Evolutionary conservation across 2,888 invertebrate species (phyloP), one percentile per base, ranked within the genome.

Genomic region (Oxyscelio sp.): DNA sequence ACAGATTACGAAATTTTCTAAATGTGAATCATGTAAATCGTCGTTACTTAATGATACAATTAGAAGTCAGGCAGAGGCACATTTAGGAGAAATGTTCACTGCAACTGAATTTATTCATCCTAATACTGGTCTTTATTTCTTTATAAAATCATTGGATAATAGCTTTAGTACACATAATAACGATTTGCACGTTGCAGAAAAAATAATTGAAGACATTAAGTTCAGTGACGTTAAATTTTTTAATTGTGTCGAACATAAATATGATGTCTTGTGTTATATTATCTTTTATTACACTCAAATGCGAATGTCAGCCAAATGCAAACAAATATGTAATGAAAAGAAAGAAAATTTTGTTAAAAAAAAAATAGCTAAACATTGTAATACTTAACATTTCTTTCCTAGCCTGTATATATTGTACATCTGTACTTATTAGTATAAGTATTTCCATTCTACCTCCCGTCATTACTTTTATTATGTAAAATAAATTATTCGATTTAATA

Each of bases 301-400:
- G 24, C 0, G 9, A 40, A 43, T 59, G 24, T 24, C 40, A n/a
- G 3, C n/a, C 0, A 59, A 40, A 43, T 59, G 59, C 15, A 21
- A 0, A 5, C 3, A 43, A 43, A n/a, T 59, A 1, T 40, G 40
- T 22, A 38, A 59, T 22, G 15, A 0, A 1, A 40, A 59, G 8
- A 40, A 59, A 11, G 40, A 22, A 40, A 59, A 59, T 21, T 59
- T 59, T 15, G 19, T 21, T 34, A 43, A 40, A 43, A 59, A 59
- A 15, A 59, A 40, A 24, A 43, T 59, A 22, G 59, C 59, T 9
- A 40, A 59, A 31, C 38, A 59, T 11, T 59, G 40, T 11, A 45
- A 45, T n/a, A n/a, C n/a, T n/a, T n/a, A n/a, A n/a, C n/a, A n/a
- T n/a, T n/a, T n/a, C n/a, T n/a, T n/a, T n/a, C n/a, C n/a, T n/a